Conservation (phyloP, 2,113 vertebrate genomes). For the Diglossa brunneiventris region DNA sequence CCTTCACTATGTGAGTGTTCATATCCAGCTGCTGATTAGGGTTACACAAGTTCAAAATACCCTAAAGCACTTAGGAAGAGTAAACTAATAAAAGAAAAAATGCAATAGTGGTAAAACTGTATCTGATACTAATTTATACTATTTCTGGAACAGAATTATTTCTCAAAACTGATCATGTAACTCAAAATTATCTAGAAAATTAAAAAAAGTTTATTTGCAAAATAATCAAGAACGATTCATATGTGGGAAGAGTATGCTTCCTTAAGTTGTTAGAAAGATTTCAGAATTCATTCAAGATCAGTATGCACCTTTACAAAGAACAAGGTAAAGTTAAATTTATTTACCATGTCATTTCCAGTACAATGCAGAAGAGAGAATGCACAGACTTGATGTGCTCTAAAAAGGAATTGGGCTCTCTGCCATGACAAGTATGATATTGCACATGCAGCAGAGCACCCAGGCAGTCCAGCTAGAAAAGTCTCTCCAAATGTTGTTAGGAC, state of each 20-base stretch:
- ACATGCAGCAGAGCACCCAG: background rate
- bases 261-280: background rate
- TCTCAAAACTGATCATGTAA: background rate
- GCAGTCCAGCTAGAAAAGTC: background rate
- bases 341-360: background rate
- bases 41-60: background rate
- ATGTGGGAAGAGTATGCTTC: background rate
- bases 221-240: background rate
- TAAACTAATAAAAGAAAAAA: background rate
- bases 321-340: background rate
- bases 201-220: background rate
- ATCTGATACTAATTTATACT: background rate
- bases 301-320: background rate
- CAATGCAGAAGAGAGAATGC: background rate
- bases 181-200: background rate
- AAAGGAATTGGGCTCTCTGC: background rate
- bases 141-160: background rate
- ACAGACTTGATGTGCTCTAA: background rate
- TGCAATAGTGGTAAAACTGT: background rate
- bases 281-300: background rate
- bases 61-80: background rate
- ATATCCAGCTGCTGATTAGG: background rate
- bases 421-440: background rate
- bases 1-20: background rate
- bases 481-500: background rate